A percentile compares a stretch with the other conserved stretches of the same genome.
These are phyloP conservation scores for Galemys pyrenaicus DNA, from an alignment of 2,113 vertebrate genomes.

Conservation along the genomic window DNA sequence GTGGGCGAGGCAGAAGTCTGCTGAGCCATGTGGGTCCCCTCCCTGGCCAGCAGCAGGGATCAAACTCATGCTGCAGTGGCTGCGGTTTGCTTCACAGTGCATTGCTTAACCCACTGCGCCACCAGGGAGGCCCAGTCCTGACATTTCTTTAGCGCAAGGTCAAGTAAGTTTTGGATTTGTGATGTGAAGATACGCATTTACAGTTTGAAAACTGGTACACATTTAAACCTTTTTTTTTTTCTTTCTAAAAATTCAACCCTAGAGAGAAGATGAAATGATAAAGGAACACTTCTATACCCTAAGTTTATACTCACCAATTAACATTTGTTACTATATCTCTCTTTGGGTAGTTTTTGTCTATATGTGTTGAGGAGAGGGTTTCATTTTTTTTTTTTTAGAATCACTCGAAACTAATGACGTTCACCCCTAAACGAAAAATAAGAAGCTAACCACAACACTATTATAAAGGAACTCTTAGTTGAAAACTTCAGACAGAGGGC, in stretches of 20 bases:
- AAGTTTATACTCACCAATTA: neutral
- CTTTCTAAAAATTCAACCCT: conserved; percentile 25
- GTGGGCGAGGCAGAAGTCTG: too few relatives aligned
- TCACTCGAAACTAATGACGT: conserved; percentile 23
- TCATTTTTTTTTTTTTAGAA: neutral
- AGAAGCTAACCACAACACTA: neutral
- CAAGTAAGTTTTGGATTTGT: conserved; percentile 20
- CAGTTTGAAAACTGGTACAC: conserved; percentile 44
- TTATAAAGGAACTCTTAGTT: conserved; percentile 34
- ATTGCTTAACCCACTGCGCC: too few relatives aligned
- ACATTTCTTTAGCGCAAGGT: neutral
- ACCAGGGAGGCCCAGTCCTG: too few relatives aligned
- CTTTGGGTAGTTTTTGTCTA: neutral
- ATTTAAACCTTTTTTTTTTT: neutral
- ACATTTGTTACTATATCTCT: neutral
- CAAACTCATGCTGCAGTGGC: too few relatives aligned
- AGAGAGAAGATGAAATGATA: neutral
- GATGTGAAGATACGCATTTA: conserved; percentile 24
- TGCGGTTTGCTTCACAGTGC: too few relatives aligned
- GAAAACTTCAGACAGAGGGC: neutral
- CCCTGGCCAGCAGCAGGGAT: too few relatives aligned
- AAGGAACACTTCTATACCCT: neutral
- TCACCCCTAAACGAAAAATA: conserved; percentile 9
- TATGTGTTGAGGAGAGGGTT: neutral
- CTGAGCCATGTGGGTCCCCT: too few relatives aligned